A percentile compares a stretch with the other conserved stretches of the same genome.
phyloP scores from a whole-genome alignment of 2,797 vertebrate genomes.

The Notolabrus celidotus region DNA sequence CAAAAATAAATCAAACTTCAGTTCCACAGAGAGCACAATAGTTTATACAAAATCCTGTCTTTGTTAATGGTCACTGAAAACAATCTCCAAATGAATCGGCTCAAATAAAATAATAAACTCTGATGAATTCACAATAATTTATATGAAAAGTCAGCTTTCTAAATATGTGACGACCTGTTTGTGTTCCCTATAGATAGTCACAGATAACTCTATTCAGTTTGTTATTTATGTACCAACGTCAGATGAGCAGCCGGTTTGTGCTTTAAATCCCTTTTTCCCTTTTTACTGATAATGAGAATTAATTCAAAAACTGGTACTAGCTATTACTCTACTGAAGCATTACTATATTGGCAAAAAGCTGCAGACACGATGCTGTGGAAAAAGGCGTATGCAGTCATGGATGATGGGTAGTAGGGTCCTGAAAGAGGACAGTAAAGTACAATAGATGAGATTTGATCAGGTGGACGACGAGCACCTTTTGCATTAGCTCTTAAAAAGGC shows the following conservation, averaged over 20 bases:
- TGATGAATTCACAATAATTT: conserved; percentile 98
- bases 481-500: conserved; percentile 95
- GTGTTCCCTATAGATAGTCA: conserved; percentile 96
- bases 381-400: conserved; percentile 92
- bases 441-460: conserved; percentile 89
- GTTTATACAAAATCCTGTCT: conserved; percentile 99
- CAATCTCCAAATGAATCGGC: conserved; percentile 96
- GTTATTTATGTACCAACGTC: conserved; percentile 95
- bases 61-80: conserved; percentile 98
- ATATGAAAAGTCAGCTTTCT: conserved; percentile 99
- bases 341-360: conserved; percentile 99
- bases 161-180: conserved; percentile 94
- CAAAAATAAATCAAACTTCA: conserved; percentile 99
- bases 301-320: conserved; percentile 96
- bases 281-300: conserved; percentile 95
- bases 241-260: conserved; percentile 99
- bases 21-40: conserved; percentile 99
- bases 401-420: conserved; percentile 87
- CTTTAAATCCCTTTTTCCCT: conserved; percentile 96
- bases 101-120: conserved; percentile 96
- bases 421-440: conserved; percentile 90
- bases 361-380: conserved; percentile 96
- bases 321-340: conserved; percentile 99
- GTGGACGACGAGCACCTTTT: conserved; percentile 93
- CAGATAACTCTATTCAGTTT: conserved; percentile 92